Evolutionary conservation across 2,888 invertebrate species (phyloP).

Genomic region (Tipula vernalis): DNA sequence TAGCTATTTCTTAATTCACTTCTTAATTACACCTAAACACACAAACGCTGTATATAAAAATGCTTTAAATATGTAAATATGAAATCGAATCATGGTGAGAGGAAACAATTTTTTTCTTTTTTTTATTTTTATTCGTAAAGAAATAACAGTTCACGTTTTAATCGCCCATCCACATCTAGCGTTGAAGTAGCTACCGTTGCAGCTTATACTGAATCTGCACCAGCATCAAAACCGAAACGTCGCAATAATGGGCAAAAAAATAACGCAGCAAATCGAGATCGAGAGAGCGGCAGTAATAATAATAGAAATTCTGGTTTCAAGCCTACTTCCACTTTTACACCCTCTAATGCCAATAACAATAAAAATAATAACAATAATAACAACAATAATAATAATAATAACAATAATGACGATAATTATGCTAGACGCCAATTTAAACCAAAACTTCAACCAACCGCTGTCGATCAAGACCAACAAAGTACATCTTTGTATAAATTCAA

Average conservation of each 20-base stretch:
- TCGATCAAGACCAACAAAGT: slow-evolving; percentile 42
- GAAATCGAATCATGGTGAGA: not conserved
- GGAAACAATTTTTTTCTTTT: not conserved
- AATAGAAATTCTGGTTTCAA: slow-evolving; percentile 20
- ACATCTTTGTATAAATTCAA: slow-evolving; percentile 68
- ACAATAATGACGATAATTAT: slow-evolving; percentile 23
- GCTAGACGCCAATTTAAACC: slow-evolving; percentile 56
- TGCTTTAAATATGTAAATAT: not conserved
- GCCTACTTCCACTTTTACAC: slow-evolving; percentile 29
- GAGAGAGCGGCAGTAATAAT: slow-evolving; percentile 14
- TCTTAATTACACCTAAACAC: not conserved
- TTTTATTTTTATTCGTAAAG: not conserved
- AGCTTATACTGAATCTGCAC: slow-evolving; percentile 45
- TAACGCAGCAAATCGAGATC: slow-evolving; percentile 14
- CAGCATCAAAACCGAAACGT: slow-evolving; percentile 37
- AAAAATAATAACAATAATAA: slow-evolving; percentile 21
- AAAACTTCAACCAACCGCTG: slow-evolving; percentile 43
- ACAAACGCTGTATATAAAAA: not conserved
- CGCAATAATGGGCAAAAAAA: slow-evolving; percentile 33
- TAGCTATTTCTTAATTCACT: not conserved
- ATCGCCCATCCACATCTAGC: slow-evolving; percentile 22
- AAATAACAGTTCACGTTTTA: slow-evolving; percentile 15
- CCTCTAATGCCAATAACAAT: slow-evolving; percentile 20
- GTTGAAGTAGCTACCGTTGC: slow-evolving; percentile 51
- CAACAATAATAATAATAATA: slow-evolving; percentile 22